Evolutionary conservation across 1,140 invertebrate species (phyloP).

Genomic region (Tyrophagus putrescentiae): DNA sequence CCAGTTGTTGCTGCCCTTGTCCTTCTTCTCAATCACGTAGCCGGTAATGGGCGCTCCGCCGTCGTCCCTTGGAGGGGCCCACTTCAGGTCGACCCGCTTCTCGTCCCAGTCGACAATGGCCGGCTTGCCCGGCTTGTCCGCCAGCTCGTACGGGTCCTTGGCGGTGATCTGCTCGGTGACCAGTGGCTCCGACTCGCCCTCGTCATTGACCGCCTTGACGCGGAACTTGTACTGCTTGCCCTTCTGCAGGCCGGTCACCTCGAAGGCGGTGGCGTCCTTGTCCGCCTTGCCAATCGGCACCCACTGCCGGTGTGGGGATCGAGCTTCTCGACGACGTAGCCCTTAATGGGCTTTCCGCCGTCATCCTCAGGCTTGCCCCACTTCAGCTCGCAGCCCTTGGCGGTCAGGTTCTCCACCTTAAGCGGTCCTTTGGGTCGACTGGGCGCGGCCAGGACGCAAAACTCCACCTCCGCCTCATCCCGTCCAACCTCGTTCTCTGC

Average conservation of each 20-base stretch:
- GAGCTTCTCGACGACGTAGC: slow-evolving; percentile 91
- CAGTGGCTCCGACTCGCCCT: slow-evolving; percentile 85
- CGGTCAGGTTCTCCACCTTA: slow-evolving; percentile 64
- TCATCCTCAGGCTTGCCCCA: slow-evolving; percentile 89
- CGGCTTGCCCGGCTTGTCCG: slow-evolving; percentile 73
- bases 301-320: slow-evolving; percentile 63
- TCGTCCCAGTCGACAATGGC: slow-evolving; percentile 83
- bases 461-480: slow-evolving; percentile 82
- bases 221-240: slow-evolving; percentile 92
- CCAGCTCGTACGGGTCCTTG: slow-evolving; percentile 82
- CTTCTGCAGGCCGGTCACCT: slow-evolving; percentile 66
- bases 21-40: slow-evolving; percentile 89
- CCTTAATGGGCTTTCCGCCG: slow-evolving; percentile 83
- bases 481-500: slow-evolving; percentile 79
- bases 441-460: slow-evolving; percentile 43
- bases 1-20: slow-evolving; percentile 74
- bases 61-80: slow-evolving; percentile 78
- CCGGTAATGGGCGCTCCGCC: slow-evolving; percentile 75
- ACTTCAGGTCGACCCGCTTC: slow-evolving; percentile 79
- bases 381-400: slow-evolving; percentile 79
- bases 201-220: slow-evolving; percentile 92
- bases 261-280: slow-evolving; percentile 69
- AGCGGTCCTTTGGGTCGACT: slow-evolving; percentile 36
- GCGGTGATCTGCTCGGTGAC: slow-evolving; percentile 73
- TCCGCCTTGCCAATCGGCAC: slow-evolving; percentile 86